Evolutionary conservation across 2,113 vertebrate genomes (phyloP).

Genomic region (Etheostoma spectabile): DNA sequence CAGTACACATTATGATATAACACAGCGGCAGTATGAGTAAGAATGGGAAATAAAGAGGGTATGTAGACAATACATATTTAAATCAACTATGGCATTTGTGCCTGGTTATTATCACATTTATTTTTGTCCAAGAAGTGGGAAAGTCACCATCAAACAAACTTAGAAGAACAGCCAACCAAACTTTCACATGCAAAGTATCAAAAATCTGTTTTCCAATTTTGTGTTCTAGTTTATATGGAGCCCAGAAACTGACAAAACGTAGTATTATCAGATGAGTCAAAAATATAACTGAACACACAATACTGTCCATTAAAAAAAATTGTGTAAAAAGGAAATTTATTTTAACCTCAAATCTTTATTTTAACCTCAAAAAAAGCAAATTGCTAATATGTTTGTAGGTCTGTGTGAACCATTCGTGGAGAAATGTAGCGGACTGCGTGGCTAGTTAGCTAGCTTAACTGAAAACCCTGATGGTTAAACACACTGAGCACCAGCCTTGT

Average conservation of each 20-base stretch:
- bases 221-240: not conserved
- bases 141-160: slow-evolving; percentile 16
- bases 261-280: not conserved
- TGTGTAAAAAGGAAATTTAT: not conserved
- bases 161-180: slow-evolving; percentile 24
- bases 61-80: slow-evolving; percentile 53
- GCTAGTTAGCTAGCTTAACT: not conserved
- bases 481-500: not conserved
- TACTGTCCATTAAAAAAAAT: not conserved
- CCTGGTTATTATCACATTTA: slow-evolving; percentile 43
- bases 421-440: not conserved
- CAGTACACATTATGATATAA: slow-evolving; percentile 75
- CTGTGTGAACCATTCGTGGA: not conserved
- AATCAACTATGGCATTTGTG: slow-evolving; percentile 52
- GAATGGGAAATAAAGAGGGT: slow-evolving; percentile 55
- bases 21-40: slow-evolving; percentile 66
- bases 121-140: slow-evolving; percentile 26
- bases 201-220: slow-evolving; percentile 19
- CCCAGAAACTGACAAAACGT: slow-evolving; percentile 27
- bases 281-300: not conserved
- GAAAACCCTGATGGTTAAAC: not conserved
- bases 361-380: not conserved
- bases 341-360: not conserved
- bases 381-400: not conserved
- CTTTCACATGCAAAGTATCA: slow-evolving; percentile 45